phyloP scores from a whole-genome alignment of 2,888 invertebrate species.

The Tenthredo distinguenda region DNA sequence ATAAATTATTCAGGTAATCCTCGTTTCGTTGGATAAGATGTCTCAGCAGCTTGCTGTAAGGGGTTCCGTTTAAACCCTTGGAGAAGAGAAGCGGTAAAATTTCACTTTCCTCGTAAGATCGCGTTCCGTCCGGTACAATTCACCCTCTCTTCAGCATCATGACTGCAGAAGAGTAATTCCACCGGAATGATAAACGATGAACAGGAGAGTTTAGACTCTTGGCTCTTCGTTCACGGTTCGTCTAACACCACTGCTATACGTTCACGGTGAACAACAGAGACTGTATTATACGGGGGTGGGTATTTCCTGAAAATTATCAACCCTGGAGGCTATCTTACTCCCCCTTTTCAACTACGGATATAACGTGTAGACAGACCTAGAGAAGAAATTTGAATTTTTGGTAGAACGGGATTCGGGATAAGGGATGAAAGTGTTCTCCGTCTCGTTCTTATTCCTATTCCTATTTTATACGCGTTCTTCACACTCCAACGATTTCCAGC shows the following conservation, averaged over 20 bases:
- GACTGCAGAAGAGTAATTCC: conserved; percentile 7
- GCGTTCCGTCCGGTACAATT: neutral
- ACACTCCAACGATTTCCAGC: neutral
- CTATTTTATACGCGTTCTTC: neutral
- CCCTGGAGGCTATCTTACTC: neutral
- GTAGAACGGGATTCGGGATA: neutral
- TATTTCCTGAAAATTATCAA: conserved; percentile 1
- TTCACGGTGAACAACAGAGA: conserved; percentile 33
- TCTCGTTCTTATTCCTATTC: neutral
- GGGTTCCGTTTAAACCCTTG: too few species aligned
- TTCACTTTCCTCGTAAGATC: conserved; percentile 1
- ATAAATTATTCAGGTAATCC: too few species aligned
- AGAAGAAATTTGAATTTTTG: neutral
- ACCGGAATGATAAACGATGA: conserved; percentile 42
- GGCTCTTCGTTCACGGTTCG: conserved; percentile 43
- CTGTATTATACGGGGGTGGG: neutral
- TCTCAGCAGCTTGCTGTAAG: too few species aligned
- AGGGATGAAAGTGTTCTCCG: neutral
- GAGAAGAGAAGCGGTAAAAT: neutral
- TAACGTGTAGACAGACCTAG: neutral
- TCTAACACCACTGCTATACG: neutral
- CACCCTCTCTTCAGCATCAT: conserved; percentile 16
- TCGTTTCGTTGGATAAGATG: too few species aligned
- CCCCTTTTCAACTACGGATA: neutral
- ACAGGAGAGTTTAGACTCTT: conserved; percentile 28